Evolutionary conservation across 2,113 vertebrate species (phyloP), one percentile per base, ranked within the genome.

Genomic region (Noturus placidus): DNA sequence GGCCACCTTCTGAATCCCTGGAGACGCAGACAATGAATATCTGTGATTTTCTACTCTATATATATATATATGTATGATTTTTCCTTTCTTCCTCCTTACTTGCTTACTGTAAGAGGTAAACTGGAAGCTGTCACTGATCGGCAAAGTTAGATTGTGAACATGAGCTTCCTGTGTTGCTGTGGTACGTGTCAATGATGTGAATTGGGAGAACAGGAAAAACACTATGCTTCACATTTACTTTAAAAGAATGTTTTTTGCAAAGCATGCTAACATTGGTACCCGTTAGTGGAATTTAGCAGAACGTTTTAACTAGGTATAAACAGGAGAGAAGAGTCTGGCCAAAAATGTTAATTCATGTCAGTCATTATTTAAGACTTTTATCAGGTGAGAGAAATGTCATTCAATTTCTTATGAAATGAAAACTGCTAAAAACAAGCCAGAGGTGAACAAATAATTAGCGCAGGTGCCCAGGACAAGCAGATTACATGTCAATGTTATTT

Each of bases 101-200:
- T 76, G 33, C 35, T 72, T 72, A 7, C 19, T 72, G 4, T 46
- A 46, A 46, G 7, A 8, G 4, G 38, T 76, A 76, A 46, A 76
- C 10, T 25, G 22, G 42, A 76, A 38, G 25, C 35, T 38, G 7
- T 42, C 20, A 46, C 3, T 46, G 35, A 25, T 61, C 33, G 20
- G 8, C 46, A 46, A 67, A 50, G 59, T 27, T 10, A 42, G 83
- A 70, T 74, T 80, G 56, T 52, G 84, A 42, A 78, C 69, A 81
- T 61, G 20, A 85, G 83, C 35, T 81, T 70, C 76, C 52, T 50
- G 63, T 57, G 76, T 74, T 17, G 83, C 54, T 46, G 33, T 85
- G 35, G 57, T 8, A 38, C 6, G 11, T 27, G 35, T 27, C 35
- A 25, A 0, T 35, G 30, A 19, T 74, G 20, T 42, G 70, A 74